A percentile compares a stretch with the other conserved stretches of the same genome.
phyloP scores from a whole-genome alignment of 2,797 vertebrate genomes.

The Hydrocynus forskahlii region DNA sequence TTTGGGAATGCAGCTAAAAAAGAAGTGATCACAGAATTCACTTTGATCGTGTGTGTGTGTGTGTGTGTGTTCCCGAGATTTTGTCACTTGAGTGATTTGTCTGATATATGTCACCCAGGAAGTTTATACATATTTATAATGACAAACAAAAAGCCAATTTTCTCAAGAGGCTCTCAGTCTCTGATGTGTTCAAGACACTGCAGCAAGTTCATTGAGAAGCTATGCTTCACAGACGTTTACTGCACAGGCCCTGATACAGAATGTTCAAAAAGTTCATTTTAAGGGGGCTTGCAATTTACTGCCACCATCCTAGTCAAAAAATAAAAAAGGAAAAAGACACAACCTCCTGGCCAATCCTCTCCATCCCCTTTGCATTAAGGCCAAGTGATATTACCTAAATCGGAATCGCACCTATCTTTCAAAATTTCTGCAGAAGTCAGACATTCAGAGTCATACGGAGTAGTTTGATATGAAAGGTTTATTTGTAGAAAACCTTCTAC shows the following conservation, averaged over 20 bases:
- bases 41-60: slow-evolving; percentile 43
- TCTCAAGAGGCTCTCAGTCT: neutral
- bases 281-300: too few species aligned
- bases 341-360: too few species aligned
- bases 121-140: slow-evolving; percentile 26
- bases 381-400: too few species aligned
- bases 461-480: too few species aligned
- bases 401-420: too few species aligned
- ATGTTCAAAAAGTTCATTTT: too few species aligned
- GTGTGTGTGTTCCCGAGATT: neutral
- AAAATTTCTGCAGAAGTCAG: too few species aligned
- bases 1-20: slow-evolving; percentile 35
- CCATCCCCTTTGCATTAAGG: too few species aligned
- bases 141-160: slow-evolving; percentile 4
- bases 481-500: too few species aligned
- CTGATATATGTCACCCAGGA: slow-evolving; percentile 3
- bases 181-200: neutral
- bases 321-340: too few species aligned
- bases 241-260: neutral
- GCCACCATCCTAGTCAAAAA: too few species aligned
- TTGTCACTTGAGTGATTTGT: slow-evolving; percentile 19
- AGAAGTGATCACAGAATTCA: slow-evolving; percentile 13
- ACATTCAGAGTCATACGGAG: too few species aligned
- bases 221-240: neutral
- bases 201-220: neutral